phyloP scores from a whole-genome alignment of 2,797 vertebrate species.

The Falco cherrug region DNA sequence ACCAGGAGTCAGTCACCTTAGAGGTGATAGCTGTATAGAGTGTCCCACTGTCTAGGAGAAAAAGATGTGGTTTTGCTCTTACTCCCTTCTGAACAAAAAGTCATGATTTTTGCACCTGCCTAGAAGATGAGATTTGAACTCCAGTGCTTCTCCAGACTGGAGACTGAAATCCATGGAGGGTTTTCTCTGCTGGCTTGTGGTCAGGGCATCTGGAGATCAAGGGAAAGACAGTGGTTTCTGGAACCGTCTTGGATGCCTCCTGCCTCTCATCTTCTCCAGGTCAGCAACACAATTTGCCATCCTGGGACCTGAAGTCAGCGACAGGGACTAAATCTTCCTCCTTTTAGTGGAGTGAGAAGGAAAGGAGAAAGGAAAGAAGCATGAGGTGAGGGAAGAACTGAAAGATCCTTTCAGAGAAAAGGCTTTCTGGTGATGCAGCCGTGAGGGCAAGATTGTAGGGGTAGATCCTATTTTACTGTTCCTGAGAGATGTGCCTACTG shows the following conservation, averaged over 20 bases:
- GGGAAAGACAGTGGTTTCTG: not conserved
- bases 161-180: not conserved
- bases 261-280: not conserved
- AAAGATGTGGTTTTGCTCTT: not conserved
- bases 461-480: not conserved
- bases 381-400: not conserved
- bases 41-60: not conserved
- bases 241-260: not conserved
- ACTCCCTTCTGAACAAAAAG: not conserved
- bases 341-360: not conserved
- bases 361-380: not conserved
- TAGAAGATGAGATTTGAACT: not conserved
- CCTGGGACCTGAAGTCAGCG: not conserved
- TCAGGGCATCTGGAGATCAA: not conserved
- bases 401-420: not conserved
- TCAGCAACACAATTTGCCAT: not conserved
- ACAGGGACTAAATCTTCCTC: not conserved
- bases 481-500: not conserved
- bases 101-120: not conserved
- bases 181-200: not conserved
- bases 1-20: not conserved
- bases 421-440: not conserved
- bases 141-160: not conserved
- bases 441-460: not conserved
- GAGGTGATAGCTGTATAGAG: not conserved